Base-by-base conservation (phyloP, 2,888 invertebrate genomes). In the Reticulitermes lucifugus region DNA sequence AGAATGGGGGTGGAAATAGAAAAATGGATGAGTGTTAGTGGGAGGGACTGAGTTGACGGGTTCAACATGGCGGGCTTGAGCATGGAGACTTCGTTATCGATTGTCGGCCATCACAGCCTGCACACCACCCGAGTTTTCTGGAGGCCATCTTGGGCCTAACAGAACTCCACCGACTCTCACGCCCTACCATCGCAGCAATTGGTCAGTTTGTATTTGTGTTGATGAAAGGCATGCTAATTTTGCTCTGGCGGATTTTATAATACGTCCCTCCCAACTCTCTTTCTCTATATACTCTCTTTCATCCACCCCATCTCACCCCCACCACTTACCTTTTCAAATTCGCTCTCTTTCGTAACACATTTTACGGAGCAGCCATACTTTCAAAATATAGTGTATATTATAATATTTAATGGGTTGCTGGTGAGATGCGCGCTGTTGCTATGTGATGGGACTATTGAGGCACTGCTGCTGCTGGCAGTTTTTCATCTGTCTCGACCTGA, bases 151-250 rank as follows among this genome's bases (percentile, higher is more conserved):
- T 85, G 73, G 43, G 55, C 59, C 59, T 60, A 43, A 35, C 41
- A 55, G 35, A 60, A 60, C 79, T 35, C 55, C 70, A 25, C 65
- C 83, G 29, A 14, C 14, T 59, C 22, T 3, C n/a, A 73, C 73
- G 75, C 22, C 46, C 46, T 46, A 46, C 35, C 51, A 55, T 43
- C 46, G 60, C 85, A 46, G 77, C 85, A 77, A 85, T 85, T 85
- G 85, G 85, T 83, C 83, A 81, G 77, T 82, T 85, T 82, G 65
- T 65, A 77, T 82, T 85, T 60, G 85, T 82, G 83, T 83, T 85
- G 77, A 43, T 77, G 83, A 83, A 85, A 85, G 85, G 85, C 60
- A 81, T 75, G 82, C 73, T 85, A 85, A 85, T 85, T 85, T 85
- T 43, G 51, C 65, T 82, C 60, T 82, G 75, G 29, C 51, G 65